phyloP scores from a whole-genome alignment of 2,113 vertebrate genomes.

The Crotalus helleri region DNA sequence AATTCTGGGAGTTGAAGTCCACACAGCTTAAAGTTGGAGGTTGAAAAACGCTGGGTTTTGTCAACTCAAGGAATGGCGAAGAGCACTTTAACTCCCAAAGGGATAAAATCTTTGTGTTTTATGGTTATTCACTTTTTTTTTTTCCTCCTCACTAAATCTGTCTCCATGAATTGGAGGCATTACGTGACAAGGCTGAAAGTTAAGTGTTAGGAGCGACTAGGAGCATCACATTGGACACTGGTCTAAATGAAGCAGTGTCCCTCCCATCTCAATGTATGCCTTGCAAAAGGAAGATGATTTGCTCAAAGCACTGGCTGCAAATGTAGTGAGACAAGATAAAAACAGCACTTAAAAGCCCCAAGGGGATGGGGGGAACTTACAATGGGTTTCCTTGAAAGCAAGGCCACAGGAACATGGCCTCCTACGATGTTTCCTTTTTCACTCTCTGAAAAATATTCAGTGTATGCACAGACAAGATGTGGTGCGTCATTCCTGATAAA shows the following conservation, averaged over 20 bases:
- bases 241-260: background rate
- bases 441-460: background rate
- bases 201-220: background rate
- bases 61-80: background rate
- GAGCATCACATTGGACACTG: background rate
- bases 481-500: background rate
- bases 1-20: background rate
- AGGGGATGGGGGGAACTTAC: background rate
- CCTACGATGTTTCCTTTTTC: background rate
- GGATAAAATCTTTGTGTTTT: background rate
- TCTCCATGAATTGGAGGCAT: background rate
- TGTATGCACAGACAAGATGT: background rate
- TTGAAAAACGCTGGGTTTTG: background rate
- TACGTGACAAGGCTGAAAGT: background rate
- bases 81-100: background rate
- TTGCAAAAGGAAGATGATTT: background rate
- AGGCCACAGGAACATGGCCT: background rate
- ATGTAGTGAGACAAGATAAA: fast-evolving
- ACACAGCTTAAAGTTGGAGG: background rate
- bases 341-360: background rate
- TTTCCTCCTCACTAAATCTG: background rate
- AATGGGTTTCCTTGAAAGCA: background rate
- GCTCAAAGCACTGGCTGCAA: fast-evolving
- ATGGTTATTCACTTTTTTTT: background rate
- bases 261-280: background rate